These are phyloP conservation scores for Promerops cafer DNA, from an alignment of 2,113 vertebrate species.

Conservation along the genomic window DNA sequence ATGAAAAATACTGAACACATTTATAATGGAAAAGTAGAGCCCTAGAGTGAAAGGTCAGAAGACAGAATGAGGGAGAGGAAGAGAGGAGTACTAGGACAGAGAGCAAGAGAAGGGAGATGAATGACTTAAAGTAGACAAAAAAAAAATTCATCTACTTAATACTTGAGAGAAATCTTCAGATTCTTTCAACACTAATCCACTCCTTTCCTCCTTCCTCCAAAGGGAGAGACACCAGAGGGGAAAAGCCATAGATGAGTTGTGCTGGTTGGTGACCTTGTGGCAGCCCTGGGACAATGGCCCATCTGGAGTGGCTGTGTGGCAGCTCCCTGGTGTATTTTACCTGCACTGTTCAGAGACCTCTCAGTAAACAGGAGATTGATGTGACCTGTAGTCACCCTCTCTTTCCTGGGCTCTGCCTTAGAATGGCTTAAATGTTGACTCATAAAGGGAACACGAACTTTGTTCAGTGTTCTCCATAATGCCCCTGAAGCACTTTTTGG, in stretches of 20 bases:
- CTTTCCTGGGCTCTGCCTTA: background rate
- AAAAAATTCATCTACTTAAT: background rate
- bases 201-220: background rate
- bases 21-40: background rate
- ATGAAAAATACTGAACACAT: background rate
- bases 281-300: rapidly evolving
- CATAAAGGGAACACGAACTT: background rate
- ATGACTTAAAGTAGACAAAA: background rate
- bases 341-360: background rate
- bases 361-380: background rate
- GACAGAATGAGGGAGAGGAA: background rate
- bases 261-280: background rate
- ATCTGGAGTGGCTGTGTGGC: background rate
- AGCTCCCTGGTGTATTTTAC: background rate
- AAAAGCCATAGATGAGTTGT: background rate
- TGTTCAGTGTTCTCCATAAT: background rate
- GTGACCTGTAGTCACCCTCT: background rate
- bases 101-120: background rate
- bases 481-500: background rate
- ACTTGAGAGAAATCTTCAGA: background rate
- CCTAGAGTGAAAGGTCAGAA: background rate
- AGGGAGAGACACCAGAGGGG: background rate
- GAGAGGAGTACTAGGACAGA: background rate
- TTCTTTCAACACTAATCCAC: background rate
- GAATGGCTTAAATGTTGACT: background rate